Evolutionary conservation across 2,888 invertebrate species (phyloP), one percentile per base, ranked within the genome.

Genomic region (Tanytarsus gracilentus): DNA sequence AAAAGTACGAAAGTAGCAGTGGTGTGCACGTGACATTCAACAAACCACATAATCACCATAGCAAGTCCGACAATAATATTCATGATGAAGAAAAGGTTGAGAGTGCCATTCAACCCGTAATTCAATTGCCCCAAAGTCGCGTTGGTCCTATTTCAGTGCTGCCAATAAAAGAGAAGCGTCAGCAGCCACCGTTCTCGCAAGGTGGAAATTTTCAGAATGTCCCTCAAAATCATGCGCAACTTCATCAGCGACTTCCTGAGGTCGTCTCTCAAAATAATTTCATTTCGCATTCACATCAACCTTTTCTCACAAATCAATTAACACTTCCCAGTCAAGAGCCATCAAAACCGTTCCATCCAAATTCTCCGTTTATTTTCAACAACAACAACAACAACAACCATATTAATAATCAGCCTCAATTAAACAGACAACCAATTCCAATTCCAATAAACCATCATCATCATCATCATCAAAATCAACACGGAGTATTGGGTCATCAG

Each of bases 1-100:
- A 91, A 72, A 79, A 82, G 11, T 90, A 85, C 66, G 88, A 90
- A 66, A 85, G 85, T 63, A 82, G 85, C 63, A 86, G 86, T 65
- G 88, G 87, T 55, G 84, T 91, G 2, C 86, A 85, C 68, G 84
- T 91, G 1, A 88, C 89, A 5, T 91, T 91, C 66, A 89, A 88
- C 1, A 83, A 85, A 64, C 78, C 79, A 62, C 63, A 65, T 36
- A 77, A 71, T 62, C 71, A 73, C 63, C 76, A 78, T 61, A 72
- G 74, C 48, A 73, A 67, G 0, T 72, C 73, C 29, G 64, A 72
- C 3, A 72, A 71, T 0, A 71, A 77, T 64, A 18, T 58, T 58
- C 72, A 76, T 3, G 70, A 75, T 29, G 77, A 78, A 64, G 79
- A 79, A 63, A 72, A 76, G 63, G 83, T 82, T 66, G 84, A 83